Conservation (phyloP, 2,888 invertebrate species). For the Marronus borbonicus region DNA sequence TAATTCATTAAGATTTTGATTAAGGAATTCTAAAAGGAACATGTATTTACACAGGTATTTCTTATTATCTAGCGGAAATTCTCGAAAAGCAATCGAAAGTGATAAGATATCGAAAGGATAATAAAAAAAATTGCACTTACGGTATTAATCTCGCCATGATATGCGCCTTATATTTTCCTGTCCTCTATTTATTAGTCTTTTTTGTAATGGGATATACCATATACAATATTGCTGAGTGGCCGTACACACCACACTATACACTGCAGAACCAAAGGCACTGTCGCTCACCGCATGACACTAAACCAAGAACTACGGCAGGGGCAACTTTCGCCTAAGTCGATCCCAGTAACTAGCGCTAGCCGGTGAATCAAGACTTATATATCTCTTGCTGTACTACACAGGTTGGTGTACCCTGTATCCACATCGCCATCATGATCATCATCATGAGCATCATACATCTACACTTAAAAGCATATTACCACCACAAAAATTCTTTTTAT, state of each 20-base stretch:
- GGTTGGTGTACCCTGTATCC: slow-evolving; percentile 25
- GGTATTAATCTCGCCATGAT: slow-evolving; percentile 53
- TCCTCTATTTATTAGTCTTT: slow-evolving; percentile 25
- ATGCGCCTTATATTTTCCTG: slow-evolving; percentile 43
- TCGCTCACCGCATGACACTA: slow-evolving; percentile 57
- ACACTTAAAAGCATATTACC: no score
- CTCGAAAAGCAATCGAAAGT: background rate
- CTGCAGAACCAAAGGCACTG: slow-evolving; percentile 57
- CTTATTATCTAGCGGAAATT: background rate
- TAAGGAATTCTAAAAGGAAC: background rate
- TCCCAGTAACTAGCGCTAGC: slow-evolving; percentile 62
- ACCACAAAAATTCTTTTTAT: background rate
- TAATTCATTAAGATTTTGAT: no score
- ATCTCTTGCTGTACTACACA: slow-evolving; percentile 47
- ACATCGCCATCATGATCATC: slow-evolving; percentile 19
- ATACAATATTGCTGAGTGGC: slow-evolving; percentile 53
- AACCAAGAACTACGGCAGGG: slow-evolving; percentile 58
- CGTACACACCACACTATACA: slow-evolving; percentile 56
- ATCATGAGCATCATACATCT: background rate
- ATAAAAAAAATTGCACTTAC: slow-evolving; percentile 52
- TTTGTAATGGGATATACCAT: slow-evolving; percentile 41
- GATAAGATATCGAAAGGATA: slow-evolving; percentile 22
- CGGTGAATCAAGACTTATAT: slow-evolving; percentile 61
- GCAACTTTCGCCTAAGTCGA: slow-evolving; percentile 58
- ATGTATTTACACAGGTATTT: background rate